These are phyloP conservation scores for Rhagonycha fulva DNA, from an alignment of 2,888 invertebrate genomes.

Conservation along the genomic window DNA sequence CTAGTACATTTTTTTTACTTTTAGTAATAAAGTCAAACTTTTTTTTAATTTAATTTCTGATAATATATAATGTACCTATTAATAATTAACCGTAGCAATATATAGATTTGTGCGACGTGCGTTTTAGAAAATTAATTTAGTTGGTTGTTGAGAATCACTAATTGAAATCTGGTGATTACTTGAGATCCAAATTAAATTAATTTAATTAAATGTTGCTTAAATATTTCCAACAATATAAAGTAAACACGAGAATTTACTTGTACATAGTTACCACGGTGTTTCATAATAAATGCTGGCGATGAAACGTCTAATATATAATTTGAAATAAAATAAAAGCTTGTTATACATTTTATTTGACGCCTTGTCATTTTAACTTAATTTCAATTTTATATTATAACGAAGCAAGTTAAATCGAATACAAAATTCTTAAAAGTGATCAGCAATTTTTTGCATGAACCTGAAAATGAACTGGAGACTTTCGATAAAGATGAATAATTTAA, in stretches of 20 bases:
- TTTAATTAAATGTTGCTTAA: neutral
- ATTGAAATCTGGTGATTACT: neutral
- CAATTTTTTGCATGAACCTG: conserved; percentile 33
- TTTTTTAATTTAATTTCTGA: neutral
- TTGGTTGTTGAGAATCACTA: neutral
- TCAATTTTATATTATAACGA: conserved; percentile 38
- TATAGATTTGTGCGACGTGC: neutral
- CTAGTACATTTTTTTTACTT: conserved; percentile 21
- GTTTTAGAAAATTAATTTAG: neutral
- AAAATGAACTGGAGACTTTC: conserved; percentile 34
- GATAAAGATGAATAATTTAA: conserved; percentile 38
- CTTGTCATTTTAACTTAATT: conserved; percentile 22
- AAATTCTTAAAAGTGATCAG: conserved; percentile 38
- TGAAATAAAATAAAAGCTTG: neutral
- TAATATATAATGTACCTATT: neutral
- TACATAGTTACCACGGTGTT: neutral
- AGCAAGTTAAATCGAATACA: conserved; percentile 38
- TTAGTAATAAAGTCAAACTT: neutral
- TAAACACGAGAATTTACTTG: neutral
- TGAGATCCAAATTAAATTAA: neutral
- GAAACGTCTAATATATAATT: neutral
- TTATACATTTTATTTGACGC: conserved; percentile 2
- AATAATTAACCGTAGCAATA: neutral
- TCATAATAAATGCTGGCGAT: neutral
- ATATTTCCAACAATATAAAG: neutral